These are phyloP conservation scores for Spea bombifrons DNA, from an alignment of 2,113 vertebrate genomes.

Conservation along the genomic window DNA sequence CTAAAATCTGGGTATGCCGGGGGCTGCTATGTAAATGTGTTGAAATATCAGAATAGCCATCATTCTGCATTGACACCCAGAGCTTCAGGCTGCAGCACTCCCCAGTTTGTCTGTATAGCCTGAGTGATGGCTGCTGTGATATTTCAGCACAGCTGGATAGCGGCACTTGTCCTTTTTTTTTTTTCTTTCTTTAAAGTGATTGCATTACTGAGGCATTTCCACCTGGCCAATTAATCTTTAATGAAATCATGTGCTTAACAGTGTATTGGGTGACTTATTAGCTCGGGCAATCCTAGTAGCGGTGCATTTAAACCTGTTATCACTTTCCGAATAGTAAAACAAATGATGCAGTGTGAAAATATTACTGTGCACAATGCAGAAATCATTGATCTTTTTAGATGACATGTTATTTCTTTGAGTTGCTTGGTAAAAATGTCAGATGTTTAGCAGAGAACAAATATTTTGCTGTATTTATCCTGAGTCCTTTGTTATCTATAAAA, in stretches of 20 bases:
- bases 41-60: conserved; percentile 12
- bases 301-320: no score
- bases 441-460: no score
- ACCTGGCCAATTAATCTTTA: conserved; percentile 1
- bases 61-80: conserved; percentile 20
- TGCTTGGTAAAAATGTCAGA: no score
- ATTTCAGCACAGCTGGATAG: conserved; percentile 20
- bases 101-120: not conserved
- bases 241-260: not conserved
- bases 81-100: conserved; percentile 8
- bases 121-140: not conserved
- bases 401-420: no score
- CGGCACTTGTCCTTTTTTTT: not conserved
- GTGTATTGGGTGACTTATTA: conserved; percentile 4
- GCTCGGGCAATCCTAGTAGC: not conserved
- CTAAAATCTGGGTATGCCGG: not conserved
- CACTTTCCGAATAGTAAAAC: no score
- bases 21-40: not conserved
- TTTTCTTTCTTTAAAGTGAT: not conserved
- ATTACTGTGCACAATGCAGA: no score
- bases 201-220: conserved; percentile 22
- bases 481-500: no score
- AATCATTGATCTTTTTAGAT: no score
- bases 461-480: no score
- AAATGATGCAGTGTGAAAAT: no score